A percentile compares a stretch with the other conserved stretches of the same genome.
Evolutionary conservation across 2,113 vertebrate genomes (phyloP).

Genomic region (Rhinolophus sinicus): DNA sequence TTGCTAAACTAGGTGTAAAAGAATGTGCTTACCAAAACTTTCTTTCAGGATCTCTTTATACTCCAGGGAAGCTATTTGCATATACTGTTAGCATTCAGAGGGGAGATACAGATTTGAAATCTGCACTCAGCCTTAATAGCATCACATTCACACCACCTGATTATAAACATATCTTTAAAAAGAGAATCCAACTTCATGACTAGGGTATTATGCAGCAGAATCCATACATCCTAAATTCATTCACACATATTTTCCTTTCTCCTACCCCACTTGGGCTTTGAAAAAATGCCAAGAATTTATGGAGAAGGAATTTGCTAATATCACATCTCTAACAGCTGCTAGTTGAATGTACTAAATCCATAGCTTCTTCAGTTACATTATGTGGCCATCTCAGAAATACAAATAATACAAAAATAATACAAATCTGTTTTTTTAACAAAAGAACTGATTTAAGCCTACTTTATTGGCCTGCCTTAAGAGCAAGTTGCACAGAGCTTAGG

Average conservation of each 20-base stretch:
- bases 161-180: background rate
- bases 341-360: slow-evolving; percentile 64
- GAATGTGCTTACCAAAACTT: slow-evolving; percentile 66
- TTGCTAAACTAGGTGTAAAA: slow-evolving; percentile 54
- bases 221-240: background rate
- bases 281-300: slow-evolving; percentile 69
- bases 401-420: slow-evolving; percentile 60
- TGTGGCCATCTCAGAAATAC: slow-evolving; percentile 63
- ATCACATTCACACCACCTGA: slow-evolving; percentile 51
- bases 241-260: slow-evolving; percentile 57
- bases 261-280: slow-evolving; percentile 59
- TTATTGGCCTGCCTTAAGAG: slow-evolving; percentile 24
- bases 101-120: background rate
- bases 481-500: background rate
- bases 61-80: background rate
- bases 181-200: slow-evolving; percentile 20
- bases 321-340: slow-evolving; percentile 84
- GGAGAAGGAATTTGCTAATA: slow-evolving; percentile 78
- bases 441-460: slow-evolving; percentile 72
- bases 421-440: slow-evolving; percentile 63
- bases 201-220: background rate
- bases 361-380: slow-evolving; percentile 49
- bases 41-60: slow-evolving; percentile 55
- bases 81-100: slow-evolving; percentile 39
- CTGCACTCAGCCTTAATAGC: slow-evolving; percentile 29